A percentile compares a stretch with the other conserved stretches of the same genome.
These are phyloP conservation scores for Chesias legatella DNA, from an alignment of 2,888 invertebrate genomes.

Conservation along the genomic window DNA sequence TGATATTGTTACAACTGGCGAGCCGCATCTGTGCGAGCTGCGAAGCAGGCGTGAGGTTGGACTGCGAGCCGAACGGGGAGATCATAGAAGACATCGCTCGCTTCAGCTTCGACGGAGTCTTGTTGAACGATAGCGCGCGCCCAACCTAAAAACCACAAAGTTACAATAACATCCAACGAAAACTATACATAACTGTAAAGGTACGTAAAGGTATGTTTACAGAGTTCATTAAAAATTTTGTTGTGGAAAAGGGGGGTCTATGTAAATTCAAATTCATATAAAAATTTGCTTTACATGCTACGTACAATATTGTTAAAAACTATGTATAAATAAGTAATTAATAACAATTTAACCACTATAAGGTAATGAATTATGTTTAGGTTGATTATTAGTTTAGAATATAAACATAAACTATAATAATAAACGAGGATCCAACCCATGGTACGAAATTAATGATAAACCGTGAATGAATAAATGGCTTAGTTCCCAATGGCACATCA, in stretches of 20 bases:
- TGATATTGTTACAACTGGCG: constrained; percentile 92
- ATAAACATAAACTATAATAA: constrained; percentile 16
- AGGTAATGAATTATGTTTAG: too few species aligned
- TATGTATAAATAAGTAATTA: background rate
- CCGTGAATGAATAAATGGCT: constrained; percentile 20
- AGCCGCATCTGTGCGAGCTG: constrained; percentile 92
- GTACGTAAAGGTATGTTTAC: too few species aligned
- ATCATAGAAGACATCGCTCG: constrained; percentile 97
- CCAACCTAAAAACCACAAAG: constrained; percentile 82
- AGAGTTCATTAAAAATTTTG: too few species aligned
- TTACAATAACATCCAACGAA: background rate
- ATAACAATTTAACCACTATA: background rate
- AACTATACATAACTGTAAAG: too few species aligned
- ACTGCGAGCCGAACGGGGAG: constrained; percentile 92
- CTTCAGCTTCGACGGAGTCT: constrained; percentile 95
- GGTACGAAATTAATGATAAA: constrained; percentile 24
- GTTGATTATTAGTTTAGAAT: too few species aligned
- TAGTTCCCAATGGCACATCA: constrained; percentile 17
- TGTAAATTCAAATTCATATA: background rate
- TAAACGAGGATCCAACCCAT: constrained; percentile 23
- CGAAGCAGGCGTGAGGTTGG: constrained; percentile 90
- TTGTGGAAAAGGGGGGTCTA: background rate
- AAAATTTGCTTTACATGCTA: constrained; percentile 10
- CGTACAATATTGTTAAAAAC: constrained; percentile 5
- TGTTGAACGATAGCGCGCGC: constrained; percentile 96